Percentiles rank a stretch among this genome's conserved stretches.
Conservation (phyloP, 2,888 invertebrate species). For the Drosophila mayaguana region DNA sequence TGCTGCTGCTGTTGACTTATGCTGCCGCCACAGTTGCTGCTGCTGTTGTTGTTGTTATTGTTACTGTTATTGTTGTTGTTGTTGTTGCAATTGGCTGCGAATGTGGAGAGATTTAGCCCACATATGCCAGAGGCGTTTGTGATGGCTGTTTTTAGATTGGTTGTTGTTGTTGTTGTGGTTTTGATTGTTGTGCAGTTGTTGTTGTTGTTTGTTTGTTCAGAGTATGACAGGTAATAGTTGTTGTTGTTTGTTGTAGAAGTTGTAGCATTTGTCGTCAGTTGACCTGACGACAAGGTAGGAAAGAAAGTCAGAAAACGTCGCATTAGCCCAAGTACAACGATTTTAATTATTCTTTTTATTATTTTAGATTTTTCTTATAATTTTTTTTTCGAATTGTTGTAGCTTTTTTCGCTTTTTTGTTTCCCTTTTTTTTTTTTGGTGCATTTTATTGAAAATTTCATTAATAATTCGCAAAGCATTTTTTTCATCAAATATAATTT, state of each 20-base stretch:
- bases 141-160: slow-evolving; percentile 73
- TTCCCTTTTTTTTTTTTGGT: slow-evolving; percentile 13
- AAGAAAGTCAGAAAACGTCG: slow-evolving; percentile 86
- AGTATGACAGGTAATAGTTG: slow-evolving; percentile 66
- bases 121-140: slow-evolving; percentile 82
- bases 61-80: slow-evolving; percentile 59
- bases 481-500: slow-evolving; percentile 75
- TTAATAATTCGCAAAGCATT: slow-evolving; percentile 66
- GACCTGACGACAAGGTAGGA: slow-evolving; percentile 86
- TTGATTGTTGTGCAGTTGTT: slow-evolving; percentile 49
- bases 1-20: slow-evolving; percentile 23
- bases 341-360: slow-evolving; percentile 41
- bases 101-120: slow-evolving; percentile 84
- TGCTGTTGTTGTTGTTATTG: slow-evolving; percentile 57
- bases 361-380: slow-evolving; percentile 28
- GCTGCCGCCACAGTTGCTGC: slow-evolving; percentile 36
- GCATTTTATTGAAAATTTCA: slow-evolving; percentile 43
- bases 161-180: slow-evolving; percentile 70
- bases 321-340: slow-evolving; percentile 85
- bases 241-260: slow-evolving; percentile 75
- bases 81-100: slow-evolving; percentile 79
- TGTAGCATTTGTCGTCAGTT: slow-evolving; percentile 85
- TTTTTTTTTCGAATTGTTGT: slow-evolving; percentile 40
- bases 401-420: slow-evolving; percentile 7
- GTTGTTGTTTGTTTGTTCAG: slow-evolving; percentile 69